These are phyloP conservation scores for Pachypanchax playfairii DNA, from an alignment of 2,113 vertebrate species.

Conservation along the genomic window DNA sequence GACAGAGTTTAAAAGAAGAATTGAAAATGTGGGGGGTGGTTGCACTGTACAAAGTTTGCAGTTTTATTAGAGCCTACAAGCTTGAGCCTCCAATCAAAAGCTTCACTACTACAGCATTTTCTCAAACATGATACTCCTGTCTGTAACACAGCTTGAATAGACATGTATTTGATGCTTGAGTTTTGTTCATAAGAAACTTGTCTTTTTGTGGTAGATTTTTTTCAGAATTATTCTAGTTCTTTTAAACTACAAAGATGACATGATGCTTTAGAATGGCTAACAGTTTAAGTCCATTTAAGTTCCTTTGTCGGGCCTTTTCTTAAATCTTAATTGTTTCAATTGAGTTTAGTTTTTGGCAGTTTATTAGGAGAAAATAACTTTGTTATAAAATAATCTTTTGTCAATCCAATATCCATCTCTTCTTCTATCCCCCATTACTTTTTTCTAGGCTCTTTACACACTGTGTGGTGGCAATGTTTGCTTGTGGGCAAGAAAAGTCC, in stretches of 20 bases:
- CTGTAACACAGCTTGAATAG: not conserved
- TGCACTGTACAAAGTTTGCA: conserved; percentile 38
- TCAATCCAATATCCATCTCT: conserved; percentile 66
- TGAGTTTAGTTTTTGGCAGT: too few species aligned
- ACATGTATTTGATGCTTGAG: too few species aligned
- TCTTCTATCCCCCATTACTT: conserved; percentile 18
- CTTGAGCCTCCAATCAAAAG: not conserved
- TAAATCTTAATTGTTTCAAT: too few species aligned
- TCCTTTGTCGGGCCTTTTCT: too few species aligned
- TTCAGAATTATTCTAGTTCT: not conserved
- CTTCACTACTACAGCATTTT: not conserved
- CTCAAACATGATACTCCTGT: not conserved
- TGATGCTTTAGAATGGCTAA: too few species aligned
- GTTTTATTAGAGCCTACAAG: conserved; percentile 19
- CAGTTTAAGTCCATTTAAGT: too few species aligned
- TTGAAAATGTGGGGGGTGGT: conserved; percentile 46
- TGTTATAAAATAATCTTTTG: conserved; percentile 63
- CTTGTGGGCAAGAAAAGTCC: conserved; percentile 57
- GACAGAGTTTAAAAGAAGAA: conserved; percentile 63
- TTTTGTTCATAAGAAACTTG: not conserved
- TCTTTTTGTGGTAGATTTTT: not conserved
- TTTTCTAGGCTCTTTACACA: conserved; percentile 39
- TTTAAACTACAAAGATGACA: too few species aligned
- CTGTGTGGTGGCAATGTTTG: conserved; percentile 33
- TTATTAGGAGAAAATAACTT: conserved; percentile 51